Percentiles rank a stretch among this genome's conserved stretches.
These are phyloP conservation scores for Agrochola litura DNA, from an alignment of 2,888 invertebrate species.

Conservation along the genomic window DNA sequence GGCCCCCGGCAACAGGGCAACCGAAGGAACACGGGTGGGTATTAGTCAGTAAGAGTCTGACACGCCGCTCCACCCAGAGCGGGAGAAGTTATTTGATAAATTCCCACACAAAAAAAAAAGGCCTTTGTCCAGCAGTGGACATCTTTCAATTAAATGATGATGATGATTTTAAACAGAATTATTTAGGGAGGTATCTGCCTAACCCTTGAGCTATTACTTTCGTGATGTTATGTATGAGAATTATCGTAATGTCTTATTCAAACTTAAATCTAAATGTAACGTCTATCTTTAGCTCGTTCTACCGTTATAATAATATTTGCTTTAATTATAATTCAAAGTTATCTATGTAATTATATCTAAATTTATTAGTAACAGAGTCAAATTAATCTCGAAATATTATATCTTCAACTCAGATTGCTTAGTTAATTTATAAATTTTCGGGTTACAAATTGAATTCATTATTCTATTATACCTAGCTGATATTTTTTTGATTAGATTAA, in stretches of 20 bases:
- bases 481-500: neutral
- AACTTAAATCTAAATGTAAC: neutral
- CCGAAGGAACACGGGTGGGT: too few species aligned
- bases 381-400: neutral
- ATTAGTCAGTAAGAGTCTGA: too few species aligned
- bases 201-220: neutral
- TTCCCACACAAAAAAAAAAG: too few species aligned
- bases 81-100: too few species aligned
- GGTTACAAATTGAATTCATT: slow-evolving; percentile 23
- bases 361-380: neutral
- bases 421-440: slow-evolving; percentile 23
- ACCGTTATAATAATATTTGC: neutral
- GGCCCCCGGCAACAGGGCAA: too few species aligned
- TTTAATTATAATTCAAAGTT: neutral
- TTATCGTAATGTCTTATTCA: neutral
- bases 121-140: neutral
- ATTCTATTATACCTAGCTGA: neutral
- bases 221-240: neutral
- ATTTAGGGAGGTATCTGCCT: neutral
- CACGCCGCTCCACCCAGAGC: too few species aligned
- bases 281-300: too few species aligned
- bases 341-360: neutral
- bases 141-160: neutral
- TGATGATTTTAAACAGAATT: neutral
- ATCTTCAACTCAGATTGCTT: slow-evolving; percentile 16